A percentile compares a stretch with the other conserved stretches of the same genome.
Conservation (phyloP, 1,140 invertebrate genomes). For the Grapholita molesta region DNA sequence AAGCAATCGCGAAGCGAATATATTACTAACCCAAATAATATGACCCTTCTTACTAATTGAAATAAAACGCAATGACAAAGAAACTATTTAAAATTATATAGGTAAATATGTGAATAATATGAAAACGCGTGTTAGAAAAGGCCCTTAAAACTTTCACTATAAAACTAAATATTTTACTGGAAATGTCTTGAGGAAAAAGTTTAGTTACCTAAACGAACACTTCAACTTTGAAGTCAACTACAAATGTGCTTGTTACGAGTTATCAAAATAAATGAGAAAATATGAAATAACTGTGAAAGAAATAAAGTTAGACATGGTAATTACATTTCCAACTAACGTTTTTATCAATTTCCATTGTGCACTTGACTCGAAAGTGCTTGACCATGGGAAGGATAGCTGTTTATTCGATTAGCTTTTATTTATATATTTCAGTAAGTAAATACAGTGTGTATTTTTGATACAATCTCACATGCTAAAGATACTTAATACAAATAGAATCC, state of each 20-base stretch:
- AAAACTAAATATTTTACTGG: too few relatives aligned
- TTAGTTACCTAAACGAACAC: background rate
- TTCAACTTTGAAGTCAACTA: background rate
- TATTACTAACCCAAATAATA: too few relatives aligned
- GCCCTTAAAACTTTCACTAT: too few relatives aligned
- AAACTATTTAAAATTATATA: too few relatives aligned
- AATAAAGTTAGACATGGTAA: background rate
- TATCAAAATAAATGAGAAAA: background rate
- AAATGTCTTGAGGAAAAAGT: background rate
- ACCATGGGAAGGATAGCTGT: background rate
- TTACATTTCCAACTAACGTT: background rate
- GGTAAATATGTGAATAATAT: too few relatives aligned
- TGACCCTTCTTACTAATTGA: too few relatives aligned
- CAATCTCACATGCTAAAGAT: too few relatives aligned
- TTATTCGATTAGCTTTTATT: background rate
- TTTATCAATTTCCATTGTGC: background rate
- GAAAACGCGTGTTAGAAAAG: too few relatives aligned
- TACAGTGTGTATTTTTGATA: too few relatives aligned
- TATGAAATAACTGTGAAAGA: background rate
- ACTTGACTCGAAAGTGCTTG: background rate
- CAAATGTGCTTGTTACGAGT: background rate
- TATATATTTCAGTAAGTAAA: constrained; percentile 1
- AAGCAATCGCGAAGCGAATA: too few relatives aligned
- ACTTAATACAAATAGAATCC: too few relatives aligned
- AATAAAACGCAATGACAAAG: too few relatives aligned